Evolutionary conservation across 2,113 vertebrate species (phyloP).

Genomic region (Cavia aperea): DNA sequence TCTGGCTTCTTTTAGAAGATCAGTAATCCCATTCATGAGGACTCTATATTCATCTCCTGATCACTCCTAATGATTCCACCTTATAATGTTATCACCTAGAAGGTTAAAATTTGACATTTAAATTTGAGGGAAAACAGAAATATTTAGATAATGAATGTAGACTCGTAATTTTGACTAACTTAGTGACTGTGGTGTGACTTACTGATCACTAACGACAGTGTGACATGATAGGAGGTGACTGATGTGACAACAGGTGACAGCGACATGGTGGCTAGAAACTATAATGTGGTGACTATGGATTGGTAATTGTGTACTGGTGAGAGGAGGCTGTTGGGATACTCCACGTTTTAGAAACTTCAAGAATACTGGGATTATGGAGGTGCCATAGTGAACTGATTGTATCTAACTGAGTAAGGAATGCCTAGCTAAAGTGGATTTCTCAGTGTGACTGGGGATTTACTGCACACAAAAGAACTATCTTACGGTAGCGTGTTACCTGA

Average conservation of each 20-base stretch:
- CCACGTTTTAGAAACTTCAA: background rate
- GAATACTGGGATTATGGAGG: background rate
- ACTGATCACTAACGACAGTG: background rate
- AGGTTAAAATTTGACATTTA: background rate
- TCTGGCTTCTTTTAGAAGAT: background rate
- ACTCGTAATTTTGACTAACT: background rate
- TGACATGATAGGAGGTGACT: background rate
- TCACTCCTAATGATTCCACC: background rate
- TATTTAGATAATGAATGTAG: background rate
- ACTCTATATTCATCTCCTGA: background rate
- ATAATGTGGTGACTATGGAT: background rate
- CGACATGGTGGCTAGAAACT: background rate
- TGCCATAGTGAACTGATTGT: background rate
- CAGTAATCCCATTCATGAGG: background rate
- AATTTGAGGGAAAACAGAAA: background rate
- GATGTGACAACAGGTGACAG: background rate
- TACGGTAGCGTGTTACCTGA: background rate
- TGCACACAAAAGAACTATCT: background rate
- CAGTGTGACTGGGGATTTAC: background rate
- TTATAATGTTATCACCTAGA: no score
- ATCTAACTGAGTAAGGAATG: background rate
- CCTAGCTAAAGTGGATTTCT: background rate
- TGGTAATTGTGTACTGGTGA: background rate
- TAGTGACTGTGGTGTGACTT: background rate
- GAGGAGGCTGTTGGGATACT: background rate